Base-by-base conservation (phyloP, 2,888 invertebrate genomes). In the Drosophila flavopinicola region DNA sequence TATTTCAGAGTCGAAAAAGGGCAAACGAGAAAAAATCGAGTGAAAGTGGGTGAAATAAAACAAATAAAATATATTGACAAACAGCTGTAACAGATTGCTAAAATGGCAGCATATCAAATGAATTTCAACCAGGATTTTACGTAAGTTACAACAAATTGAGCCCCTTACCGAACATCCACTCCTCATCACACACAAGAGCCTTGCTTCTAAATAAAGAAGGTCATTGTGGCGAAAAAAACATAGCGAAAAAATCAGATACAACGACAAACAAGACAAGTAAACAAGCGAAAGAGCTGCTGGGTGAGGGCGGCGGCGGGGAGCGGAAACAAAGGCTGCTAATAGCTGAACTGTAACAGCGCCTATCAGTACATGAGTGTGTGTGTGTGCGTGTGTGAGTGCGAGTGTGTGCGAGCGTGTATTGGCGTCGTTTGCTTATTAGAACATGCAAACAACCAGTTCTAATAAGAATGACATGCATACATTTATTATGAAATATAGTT, bases 61-160 rank as follows among this genome's bases (percentile, higher is more conserved):
- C 30, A 67, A 49, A 49, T 49, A 56, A 35, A 35, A 66, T 25
- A 35, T 2, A 27, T 13, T 23, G 59, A 60, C 59, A 42, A 61
- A 42, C 59, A 80, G 47, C 45, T 70, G 41, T 54, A 57, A 41
- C 58, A 60, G 52, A 59, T 64, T 63, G 52, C 48, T 70, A 65
- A 66, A 72, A 88, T 88, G 88, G 75, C 68, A 71, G 76, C 73
- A 75, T 88, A 88, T 70, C 85, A 80, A 71, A 87, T 88, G 69
- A 88, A 85, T 70, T 88, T 86, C 66, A 88, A 88, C 67, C 87
- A 88, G 80, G 87, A 88, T 65, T 88, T 88, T 87, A 88, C 86
- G 87, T 88, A 87, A 88, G 87, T 88, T 54, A 42, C 23, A 68
- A 65, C 49, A 65, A 66, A 68, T 61, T 63, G 20, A 37, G 7